Evolutionary conservation across 2,113 vertebrate genomes (phyloP).

Genomic region (Cyprinodon brontotheroides): DNA sequence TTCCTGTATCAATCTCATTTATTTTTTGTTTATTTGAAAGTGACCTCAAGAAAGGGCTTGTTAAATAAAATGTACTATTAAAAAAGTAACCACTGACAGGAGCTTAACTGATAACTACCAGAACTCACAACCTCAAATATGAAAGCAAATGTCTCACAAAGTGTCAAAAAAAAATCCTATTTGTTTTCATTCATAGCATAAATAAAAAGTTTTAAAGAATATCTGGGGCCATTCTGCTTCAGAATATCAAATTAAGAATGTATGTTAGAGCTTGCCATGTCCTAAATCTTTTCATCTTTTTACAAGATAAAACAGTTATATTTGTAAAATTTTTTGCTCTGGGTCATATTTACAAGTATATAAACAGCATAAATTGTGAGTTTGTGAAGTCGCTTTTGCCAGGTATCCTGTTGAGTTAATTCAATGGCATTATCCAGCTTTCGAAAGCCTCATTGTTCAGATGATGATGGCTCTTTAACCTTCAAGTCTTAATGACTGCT

Average conservation of each 20-base stretch:
- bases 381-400: conserved; percentile 4
- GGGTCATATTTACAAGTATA: not conserved
- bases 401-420: conserved; percentile 10
- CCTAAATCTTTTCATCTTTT: too few relatives aligned
- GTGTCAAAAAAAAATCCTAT: too few relatives aligned
- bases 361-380: not conserved
- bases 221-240: not conserved
- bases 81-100: too few relatives aligned
- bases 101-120: too few relatives aligned
- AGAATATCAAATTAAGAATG: not conserved
- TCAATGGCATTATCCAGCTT: conserved; percentile 21
- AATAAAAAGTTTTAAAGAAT: not conserved
- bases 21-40: too few relatives aligned
- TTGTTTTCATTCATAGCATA: too few relatives aligned
- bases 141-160: too few relatives aligned
- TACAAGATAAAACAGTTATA: not conserved
- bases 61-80: too few relatives aligned
- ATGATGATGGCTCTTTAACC: conserved; percentile 57
- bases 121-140: too few relatives aligned
- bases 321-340: not conserved
- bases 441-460: conserved; percentile 49
- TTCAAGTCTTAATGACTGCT: conserved; percentile 38
- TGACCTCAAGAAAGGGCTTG: too few relatives aligned
- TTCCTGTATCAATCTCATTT: too few relatives aligned
- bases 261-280: not conserved